Base-by-base conservation (phyloP, 2,797 vertebrate genomes). In the Neostethus bicornis region DNA sequence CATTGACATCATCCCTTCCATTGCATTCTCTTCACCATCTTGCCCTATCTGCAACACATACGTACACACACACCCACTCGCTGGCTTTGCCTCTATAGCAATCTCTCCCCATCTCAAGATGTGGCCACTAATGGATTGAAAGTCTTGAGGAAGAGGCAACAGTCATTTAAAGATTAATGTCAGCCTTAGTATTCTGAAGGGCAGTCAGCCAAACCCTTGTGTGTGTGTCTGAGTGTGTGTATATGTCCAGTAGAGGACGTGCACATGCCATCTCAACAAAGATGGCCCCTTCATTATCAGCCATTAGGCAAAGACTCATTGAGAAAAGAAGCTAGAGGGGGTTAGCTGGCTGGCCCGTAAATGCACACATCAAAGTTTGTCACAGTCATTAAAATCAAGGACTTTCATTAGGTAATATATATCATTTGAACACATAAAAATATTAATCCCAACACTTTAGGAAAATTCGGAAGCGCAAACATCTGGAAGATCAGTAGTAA, bases 111-210 rank as follows among this genome's bases (percentile, higher is more conserved):
- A 83, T 90, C 81, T 80, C 77, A 80, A 84, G 85, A 85, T 41
- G 70, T 79, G 55, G 73, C 69, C 81, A 70, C 85, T 90, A 89
- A 92, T 91, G 85, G 86, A 91, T 88, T 91, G 81, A 80, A 87
- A 88, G 85, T 88, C 86, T 88, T 88, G 72, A 66, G 71, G 81
- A 85, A 87, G 87, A 90, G 83, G 81, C 83, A 84, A 88, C 83
- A 89, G 87, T 86, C 85, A 87, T 90, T 89, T 86, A 88, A 88
- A 91, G 88, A 91, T 90, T 87, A 90, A 91, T 90, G 83, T 85
- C 83, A 82, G 80, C 72, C 81, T 66, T 72, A 69, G 82, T 84
- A 84, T 89, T 87, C 76, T 90, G 86, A 92, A 91, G 89, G 89
- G 86, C 85, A 83, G 78, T 61, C 68, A 59, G 73, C 52, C 55